These are phyloP conservation scores for Echinarachnius parma DNA, from an alignment of 53 echinoderm and acorn worm genomes.

Conservation along the genomic window DNA sequence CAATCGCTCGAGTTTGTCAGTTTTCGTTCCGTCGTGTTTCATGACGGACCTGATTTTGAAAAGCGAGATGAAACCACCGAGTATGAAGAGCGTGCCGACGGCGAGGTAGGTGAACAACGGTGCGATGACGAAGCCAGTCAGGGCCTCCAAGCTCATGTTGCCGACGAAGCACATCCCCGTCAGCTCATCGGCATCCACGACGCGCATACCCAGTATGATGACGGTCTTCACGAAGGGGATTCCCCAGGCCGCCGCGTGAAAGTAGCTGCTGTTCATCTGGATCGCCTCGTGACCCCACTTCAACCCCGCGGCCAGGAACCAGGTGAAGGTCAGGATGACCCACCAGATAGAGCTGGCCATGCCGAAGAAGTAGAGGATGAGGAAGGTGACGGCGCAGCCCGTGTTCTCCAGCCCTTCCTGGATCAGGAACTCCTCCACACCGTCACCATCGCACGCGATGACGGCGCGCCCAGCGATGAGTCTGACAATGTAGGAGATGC, in stretches of 20 bases:
- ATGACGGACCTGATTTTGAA: conserved; percentile 97
- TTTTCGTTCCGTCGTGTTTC: conserved; percentile 98
- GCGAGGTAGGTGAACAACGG: conserved; percentile 94
- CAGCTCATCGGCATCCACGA: conserved; percentile 98
- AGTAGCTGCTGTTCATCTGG: conserved; percentile 94
- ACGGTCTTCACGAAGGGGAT: conserved; percentile 97
- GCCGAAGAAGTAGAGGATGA: conserved; percentile 91
- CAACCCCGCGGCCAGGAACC: conserved; percentile 97
- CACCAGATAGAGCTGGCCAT: conserved; percentile 99
- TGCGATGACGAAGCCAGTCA: conserved; percentile 94
- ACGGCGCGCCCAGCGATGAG: conserved; percentile 74
- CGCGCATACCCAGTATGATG: conserved; percentile 93
- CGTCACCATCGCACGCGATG: conserved; percentile 89
- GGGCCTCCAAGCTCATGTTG: conserved; percentile 77
- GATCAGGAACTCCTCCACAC: conserved; percentile 70
- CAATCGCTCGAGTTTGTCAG: conserved; percentile 91
- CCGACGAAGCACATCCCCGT: conserved; percentile 98
- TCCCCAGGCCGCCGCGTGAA: conserved; percentile 95
- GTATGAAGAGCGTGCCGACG: conserved; percentile 79
- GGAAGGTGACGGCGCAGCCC: conserved; percentile 93
- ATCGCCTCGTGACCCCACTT: conserved; percentile 99
- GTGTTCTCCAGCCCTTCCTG: conserved; percentile 92
- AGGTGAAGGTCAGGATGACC: conserved; percentile 94
- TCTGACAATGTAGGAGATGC: conserved; percentile 86
- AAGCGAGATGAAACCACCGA: conserved; percentile 92